Base-by-base conservation (phyloP, 2,888 invertebrate species). In the Drosophila siamana region DNA sequence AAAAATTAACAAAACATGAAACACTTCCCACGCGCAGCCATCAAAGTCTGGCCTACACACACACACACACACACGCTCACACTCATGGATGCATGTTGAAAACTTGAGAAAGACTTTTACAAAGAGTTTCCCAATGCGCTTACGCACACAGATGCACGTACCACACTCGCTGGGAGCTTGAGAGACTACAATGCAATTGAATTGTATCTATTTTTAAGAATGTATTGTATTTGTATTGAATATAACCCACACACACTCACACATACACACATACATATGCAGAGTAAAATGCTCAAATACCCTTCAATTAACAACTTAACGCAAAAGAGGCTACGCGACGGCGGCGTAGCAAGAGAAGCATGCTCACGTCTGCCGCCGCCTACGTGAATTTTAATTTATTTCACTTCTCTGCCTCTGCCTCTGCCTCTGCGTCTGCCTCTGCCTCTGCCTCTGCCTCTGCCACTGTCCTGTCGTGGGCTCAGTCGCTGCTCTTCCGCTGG, bases 301-400 rank as follows among this genome's bases (percentile, higher is more conserved):
- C 72, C 84, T 86, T 86, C 81, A 73, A 84, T 86, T 86, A 83
- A 78, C 72, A 83, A 80, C 72, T 78, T 80, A 72, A 66, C 75
- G 66, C 68, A 73, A 69, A 15, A 69, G 59, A 63, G 61, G 38
- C 28, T 59, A 40, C 36, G 30, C 41, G 36, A 51, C 33, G 59
- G 5, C n/a, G n/a, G 38, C 44, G 50, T 13, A 50, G 28, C 8
- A 2, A 11, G 28, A 28, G 48, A 24, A 22, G 38, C 13, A 52
- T 50, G 22, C 64, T 65, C 55, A 69, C 61, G 61, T 48, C 61
- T 41, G 54, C 52, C 61, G 47, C 78, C 64, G 66, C 86, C 86
- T 82, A 82, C 81, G 80, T 86, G 80, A 67, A 71, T 72, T 80
- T 86, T 74, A 86, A 80, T 86, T 69, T 83, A 65, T 67, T 70